Conservation (phyloP, 1,140 invertebrate species). For the Bactericera cockerelli region DNA sequence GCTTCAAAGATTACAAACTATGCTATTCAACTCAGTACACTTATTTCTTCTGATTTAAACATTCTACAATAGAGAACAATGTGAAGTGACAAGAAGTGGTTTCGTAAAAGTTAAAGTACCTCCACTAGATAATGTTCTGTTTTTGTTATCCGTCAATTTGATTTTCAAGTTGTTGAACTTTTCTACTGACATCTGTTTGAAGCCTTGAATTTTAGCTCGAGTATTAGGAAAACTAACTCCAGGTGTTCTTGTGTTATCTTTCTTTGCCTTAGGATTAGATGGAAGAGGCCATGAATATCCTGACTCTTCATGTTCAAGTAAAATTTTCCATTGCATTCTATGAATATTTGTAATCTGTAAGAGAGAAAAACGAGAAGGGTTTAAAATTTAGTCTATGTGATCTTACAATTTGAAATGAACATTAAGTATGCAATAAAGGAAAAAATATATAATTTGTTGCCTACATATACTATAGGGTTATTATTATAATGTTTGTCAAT, state of each 20-base stretch:
- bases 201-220: slow-evolving; percentile 40
- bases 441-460: too few species aligned
- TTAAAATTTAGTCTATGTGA: too few species aligned
- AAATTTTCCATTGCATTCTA: slow-evolving; percentile 43
- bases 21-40: too few species aligned
- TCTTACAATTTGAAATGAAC: too few species aligned
- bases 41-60: too few species aligned
- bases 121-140: slow-evolving; percentile 10
- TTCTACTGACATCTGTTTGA: slow-evolving; percentile 48
- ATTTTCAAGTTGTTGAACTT: slow-evolving; percentile 45
- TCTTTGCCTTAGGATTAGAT: slow-evolving; percentile 18
- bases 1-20: too few species aligned
- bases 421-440: too few species aligned
- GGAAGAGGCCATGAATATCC: slow-evolving; percentile 37
- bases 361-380: slow-evolving; percentile 13
- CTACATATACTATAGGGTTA: too few species aligned
- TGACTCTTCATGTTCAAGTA: slow-evolving; percentile 42
- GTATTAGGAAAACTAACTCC: slow-evolving; percentile 32
- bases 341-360: slow-evolving; percentile 45
- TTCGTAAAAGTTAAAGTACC: too few species aligned
- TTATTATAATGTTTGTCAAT: too few species aligned
- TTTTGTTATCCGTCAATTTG: slow-evolving; percentile 37
- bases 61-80: too few species aligned
- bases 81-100: too few species aligned
- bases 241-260: slow-evolving; percentile 27